Base-by-base conservation (phyloP, 2,888 invertebrate genomes). In the Aleiodes testaceus region DNA sequence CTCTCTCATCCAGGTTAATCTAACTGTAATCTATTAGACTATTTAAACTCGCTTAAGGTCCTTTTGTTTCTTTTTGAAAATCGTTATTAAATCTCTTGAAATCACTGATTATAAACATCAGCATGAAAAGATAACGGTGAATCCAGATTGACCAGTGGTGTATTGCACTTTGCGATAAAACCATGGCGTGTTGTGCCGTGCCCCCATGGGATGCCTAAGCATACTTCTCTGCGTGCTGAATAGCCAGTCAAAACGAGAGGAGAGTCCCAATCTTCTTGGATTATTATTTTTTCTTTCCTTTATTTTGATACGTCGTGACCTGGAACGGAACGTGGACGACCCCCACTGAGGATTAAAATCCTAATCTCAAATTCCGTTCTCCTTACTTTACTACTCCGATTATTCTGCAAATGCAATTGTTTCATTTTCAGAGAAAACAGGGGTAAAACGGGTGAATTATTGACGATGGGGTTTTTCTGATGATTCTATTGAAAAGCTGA, bases 241-340 rank as follows among this genome's bases (percentile, higher is more conserved):
- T 59, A 59, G 12, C 59, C 59, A 36, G 36, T 59, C 59, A 59
- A 59, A 59, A 59, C 42, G 14, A 59, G 14, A 36, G 36, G 36
- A 36, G 36, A 36, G 36, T 36, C 36, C 36, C 36, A 36, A 36
- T 36, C 36, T 36, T 36, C 36, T 36, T 11, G 26, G 26, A 26
- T 36, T 36, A 36, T 11, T 11, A 9, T 36, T 36, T 36, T 42
- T 30, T n/a, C 14, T 14, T 30, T 59, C 2, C 18, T 59, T 30
- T 18, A 59, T 59, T 59, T 42, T 59, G 16, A 59, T 59, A 59
- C 18, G 18, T 59, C 42, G 11, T 59, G 59, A 59, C 59, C 59
- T 59, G 59, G 59, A 59, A 59, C 59, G 36, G 59, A 59, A 59
- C 59, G 59, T 59, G 59, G 36, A 59, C 36, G 59, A 59, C 59